These are phyloP conservation scores for Eulemur macaco DNA, from an alignment of 2,113 vertebrate genomes.

Conservation along the genomic window DNA sequence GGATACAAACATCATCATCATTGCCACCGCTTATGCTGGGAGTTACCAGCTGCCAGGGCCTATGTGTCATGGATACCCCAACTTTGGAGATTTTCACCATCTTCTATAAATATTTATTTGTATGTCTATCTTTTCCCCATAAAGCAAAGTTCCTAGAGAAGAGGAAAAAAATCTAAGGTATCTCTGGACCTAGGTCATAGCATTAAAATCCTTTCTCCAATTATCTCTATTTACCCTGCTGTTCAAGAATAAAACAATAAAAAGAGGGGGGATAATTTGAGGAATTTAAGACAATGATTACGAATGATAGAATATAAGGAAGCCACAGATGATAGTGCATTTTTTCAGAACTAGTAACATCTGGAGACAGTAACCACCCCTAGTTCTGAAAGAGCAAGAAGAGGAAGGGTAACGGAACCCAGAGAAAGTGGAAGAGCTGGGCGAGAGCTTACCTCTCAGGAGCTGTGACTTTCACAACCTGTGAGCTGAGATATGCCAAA, in stretches of 20 bases:
- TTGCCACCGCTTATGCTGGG: neutral
- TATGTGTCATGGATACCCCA: neutral
- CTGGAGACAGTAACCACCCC: neutral
- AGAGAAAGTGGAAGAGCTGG: neutral
- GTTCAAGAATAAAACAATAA: neutral
- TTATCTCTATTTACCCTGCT: neutral
- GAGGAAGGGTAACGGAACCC: neutral
- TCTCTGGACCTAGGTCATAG: neutral
- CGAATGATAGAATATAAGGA: neutral
- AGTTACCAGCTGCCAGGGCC: fast-evolving
- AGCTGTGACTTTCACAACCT: neutral
- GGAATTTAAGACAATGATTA: neutral
- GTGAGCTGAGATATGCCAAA: neutral
- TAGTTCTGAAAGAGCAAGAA: neutral
- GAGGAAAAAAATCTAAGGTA: neutral
- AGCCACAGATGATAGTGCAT: neutral
- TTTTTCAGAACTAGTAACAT: too few species aligned
- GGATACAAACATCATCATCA: neutral
- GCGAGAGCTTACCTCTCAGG: neutral
- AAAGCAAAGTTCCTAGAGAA: neutral
- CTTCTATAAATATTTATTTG: neutral
- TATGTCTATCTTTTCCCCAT: neutral
- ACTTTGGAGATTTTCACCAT: neutral
- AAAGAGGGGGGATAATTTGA: neutral
- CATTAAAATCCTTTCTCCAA: neutral